Percentiles rank a stretch among this genome's conserved stretches.
These are phyloP conservation scores for Gopherus evgoodei DNA, from an alignment of 2,113 vertebrate genomes.

Conservation along the genomic window DNA sequence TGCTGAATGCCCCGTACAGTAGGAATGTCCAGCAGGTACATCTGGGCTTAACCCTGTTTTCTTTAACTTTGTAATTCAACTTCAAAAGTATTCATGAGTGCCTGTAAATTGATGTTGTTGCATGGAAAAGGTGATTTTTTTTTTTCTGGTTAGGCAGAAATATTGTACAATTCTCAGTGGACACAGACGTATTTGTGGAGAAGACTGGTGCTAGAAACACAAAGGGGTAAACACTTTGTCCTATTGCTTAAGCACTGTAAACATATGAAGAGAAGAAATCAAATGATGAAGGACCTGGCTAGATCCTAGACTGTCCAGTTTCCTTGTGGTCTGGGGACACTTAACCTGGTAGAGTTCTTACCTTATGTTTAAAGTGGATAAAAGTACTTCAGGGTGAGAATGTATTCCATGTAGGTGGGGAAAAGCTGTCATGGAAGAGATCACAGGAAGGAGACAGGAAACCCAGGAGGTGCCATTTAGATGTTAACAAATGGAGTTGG, in stretches of 20 bases:
- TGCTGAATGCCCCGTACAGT: not conserved
- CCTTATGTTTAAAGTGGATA: not conserved
- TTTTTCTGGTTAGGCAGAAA: not conserved
- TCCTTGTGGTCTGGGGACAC: not conserved
- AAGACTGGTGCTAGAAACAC: not conserved
- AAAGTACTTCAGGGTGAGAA: not conserved
- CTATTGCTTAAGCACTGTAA: not conserved
- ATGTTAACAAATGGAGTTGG: not conserved
- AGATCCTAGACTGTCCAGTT: not conserved
- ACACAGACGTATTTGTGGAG: not conserved
- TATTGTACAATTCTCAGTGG: not conserved
- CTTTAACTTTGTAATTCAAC: not conserved
- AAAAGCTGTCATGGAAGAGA: not conserved
- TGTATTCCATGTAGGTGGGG: not conserved
- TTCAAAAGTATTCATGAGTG: not conserved
- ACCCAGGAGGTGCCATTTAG: not conserved
- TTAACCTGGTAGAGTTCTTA: not conserved
- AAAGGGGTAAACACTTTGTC: not conserved
- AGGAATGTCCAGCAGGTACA: fast-evolving
- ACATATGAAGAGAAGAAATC: not conserved
- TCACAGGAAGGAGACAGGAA: not conserved
- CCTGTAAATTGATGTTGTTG: not conserved
- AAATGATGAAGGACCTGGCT: not conserved
- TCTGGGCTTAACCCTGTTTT: not conserved
- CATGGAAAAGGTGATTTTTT: not conserved